Conservation (phyloP, 2,113 vertebrate species). For the Chunga burmeisteri region DNA sequence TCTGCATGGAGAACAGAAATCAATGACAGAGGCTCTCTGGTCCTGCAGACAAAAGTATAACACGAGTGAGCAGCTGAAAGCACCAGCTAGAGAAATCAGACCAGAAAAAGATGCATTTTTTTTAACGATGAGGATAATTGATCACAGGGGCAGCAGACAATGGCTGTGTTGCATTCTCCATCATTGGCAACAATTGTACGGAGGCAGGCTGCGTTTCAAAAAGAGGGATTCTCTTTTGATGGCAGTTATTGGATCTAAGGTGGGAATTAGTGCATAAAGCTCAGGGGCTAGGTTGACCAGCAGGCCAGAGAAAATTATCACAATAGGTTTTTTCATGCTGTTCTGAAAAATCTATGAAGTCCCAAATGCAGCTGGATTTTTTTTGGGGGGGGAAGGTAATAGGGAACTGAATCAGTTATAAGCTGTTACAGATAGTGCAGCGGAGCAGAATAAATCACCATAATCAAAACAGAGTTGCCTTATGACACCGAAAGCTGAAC, state of each 20-base stretch:
- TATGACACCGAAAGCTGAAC: conserved; percentile 37
- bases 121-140: background rate
- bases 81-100: fast-evolving
- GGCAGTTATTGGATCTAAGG: background rate
- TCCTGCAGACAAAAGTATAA: background rate
- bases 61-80: background rate
- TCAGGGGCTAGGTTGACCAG: background rate
- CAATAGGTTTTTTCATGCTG: background rate
- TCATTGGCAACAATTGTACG: fast-evolving
- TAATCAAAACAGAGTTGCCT: conserved; percentile 55
- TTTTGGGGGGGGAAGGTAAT: background rate
- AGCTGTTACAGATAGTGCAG: conserved; percentile 8
- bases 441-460: conserved; percentile 61
- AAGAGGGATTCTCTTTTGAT: background rate
- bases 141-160: background rate
- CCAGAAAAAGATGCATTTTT: background rate
- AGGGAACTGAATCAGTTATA: background rate
- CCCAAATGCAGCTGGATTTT: background rate
- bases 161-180: background rate
- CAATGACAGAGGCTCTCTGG: background rate
- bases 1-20: background rate
- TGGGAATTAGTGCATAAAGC: background rate
- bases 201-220: fast-evolving
- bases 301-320: background rate
- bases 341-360: conserved; percentile 1